phyloP scores from a whole-genome alignment of 2,113 vertebrate genomes.

The Cichladusa arquata region DNA sequence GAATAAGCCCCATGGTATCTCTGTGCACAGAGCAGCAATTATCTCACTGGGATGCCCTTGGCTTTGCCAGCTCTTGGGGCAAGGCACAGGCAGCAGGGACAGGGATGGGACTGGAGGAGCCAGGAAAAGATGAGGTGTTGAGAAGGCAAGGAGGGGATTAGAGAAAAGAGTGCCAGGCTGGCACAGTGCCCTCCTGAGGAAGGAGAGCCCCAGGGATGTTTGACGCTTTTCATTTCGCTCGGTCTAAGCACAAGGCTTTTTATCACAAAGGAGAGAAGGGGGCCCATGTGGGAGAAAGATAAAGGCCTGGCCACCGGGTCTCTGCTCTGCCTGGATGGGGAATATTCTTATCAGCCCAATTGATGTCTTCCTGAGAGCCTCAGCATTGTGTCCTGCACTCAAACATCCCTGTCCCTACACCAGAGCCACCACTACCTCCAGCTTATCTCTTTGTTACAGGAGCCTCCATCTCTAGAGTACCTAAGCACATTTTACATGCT shows the following conservation, averaged over 20 bases:
- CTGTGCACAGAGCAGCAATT: background rate
- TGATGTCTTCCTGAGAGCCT: slow-evolving; percentile 48
- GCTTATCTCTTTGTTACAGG: slow-evolving; percentile 57
- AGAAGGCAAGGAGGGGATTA: background rate
- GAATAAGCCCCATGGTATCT: background rate
- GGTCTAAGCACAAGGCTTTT: background rate
- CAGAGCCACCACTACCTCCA: background rate
- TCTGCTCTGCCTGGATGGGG: background rate
- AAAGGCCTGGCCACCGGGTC: background rate
- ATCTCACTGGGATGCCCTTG: background rate
- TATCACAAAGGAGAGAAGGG: background rate
- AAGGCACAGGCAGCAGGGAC: background rate
- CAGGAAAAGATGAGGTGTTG: background rate
- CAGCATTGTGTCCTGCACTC: slow-evolving; percentile 39
- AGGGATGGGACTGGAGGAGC: background rate
- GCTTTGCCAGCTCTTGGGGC: background rate
- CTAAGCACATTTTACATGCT: slow-evolving; percentile 47
- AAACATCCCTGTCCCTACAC: background rate
- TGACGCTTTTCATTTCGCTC: background rate
- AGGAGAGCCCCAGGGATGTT: background rate
- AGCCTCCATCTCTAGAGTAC: slow-evolving; percentile 20
- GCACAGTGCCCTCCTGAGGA: background rate
- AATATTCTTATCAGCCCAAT: slow-evolving; percentile 40
- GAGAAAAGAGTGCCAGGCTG: background rate
- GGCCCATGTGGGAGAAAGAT: slow-evolving; percentile 4